phyloP scores from a whole-genome alignment of 92 coral and sea anemone genomes.

The Ricordea florida region DNA sequence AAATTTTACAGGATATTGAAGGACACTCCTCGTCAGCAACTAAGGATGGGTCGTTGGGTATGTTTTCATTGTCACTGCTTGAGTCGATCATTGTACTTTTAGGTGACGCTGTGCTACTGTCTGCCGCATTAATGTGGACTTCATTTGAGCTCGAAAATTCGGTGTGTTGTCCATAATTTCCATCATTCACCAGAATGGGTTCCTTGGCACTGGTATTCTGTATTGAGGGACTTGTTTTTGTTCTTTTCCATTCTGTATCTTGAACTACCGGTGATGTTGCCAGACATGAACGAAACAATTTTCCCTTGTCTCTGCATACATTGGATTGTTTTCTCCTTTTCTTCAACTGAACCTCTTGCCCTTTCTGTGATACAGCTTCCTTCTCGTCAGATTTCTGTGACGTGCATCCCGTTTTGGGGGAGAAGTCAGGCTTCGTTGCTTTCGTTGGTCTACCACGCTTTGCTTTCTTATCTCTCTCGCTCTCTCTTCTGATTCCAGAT shows the following conservation, averaged over 20 bases:
- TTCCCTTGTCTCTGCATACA: not conserved
- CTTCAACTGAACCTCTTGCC: no score
- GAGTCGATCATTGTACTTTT: not conserved
- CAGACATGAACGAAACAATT: not conserved
- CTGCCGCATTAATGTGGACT: not conserved
- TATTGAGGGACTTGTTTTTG: no score
- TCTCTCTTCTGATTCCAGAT: not conserved
- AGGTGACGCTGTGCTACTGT: not conserved
- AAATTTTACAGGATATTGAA: no score
- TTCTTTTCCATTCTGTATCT: no score
- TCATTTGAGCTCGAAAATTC: not conserved
- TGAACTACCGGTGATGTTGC: not conserved
- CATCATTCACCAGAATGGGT: not conserved
- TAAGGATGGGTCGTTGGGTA: no score
- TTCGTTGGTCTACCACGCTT: not conserved
- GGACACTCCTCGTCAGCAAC: no score
- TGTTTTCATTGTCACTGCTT: not conserved
- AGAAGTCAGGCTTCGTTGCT: not conserved
- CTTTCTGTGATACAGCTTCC: no score
- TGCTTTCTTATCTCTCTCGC: not conserved
- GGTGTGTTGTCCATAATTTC: not conserved
- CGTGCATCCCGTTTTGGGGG: not conserved
- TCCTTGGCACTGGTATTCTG: not conserved
- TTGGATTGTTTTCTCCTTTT: not conserved
- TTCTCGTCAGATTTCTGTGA: no score